Evolutionary conservation across 2,113 vertebrate genomes (phyloP).

Genomic region (Oryzias woworae): DNA sequence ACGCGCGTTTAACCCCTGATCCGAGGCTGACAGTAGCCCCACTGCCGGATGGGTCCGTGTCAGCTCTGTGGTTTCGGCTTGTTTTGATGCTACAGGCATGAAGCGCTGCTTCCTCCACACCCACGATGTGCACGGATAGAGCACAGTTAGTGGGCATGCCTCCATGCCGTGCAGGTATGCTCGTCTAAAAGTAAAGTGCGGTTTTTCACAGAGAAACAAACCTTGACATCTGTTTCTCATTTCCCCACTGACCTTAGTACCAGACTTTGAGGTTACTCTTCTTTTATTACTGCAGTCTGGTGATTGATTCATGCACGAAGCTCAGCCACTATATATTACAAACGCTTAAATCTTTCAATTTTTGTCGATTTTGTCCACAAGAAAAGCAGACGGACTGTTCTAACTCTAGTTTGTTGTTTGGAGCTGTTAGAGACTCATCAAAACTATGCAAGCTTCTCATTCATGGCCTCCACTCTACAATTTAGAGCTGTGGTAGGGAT

Average conservation of each 20-base stretch:
- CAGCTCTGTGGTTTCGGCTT: slow-evolving; percentile 22
- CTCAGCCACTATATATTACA: not conserved
- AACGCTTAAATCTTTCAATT: not conserved
- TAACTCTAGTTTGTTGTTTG: slow-evolving; percentile 24
- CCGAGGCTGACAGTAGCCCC: slow-evolving; percentile 10
- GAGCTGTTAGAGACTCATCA: slow-evolving; percentile 12
- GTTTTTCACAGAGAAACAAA: slow-evolving; percentile 31
- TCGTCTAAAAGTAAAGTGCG: slow-evolving; percentile 10
- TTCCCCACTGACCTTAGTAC: slow-evolving; percentile 5
- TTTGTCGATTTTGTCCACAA: not conserved
- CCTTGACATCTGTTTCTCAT: slow-evolving; percentile 13
- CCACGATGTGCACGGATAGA: not conserved
- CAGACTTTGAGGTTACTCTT: not conserved
- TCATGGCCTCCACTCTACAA: slow-evolving; percentile 20
- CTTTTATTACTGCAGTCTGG: slow-evolving; percentile 10
- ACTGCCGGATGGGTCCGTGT: slow-evolving; percentile 8
- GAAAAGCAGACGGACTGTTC: slow-evolving; percentile 17
- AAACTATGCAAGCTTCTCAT: slow-evolving; percentile 13
- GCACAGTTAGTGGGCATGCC: not conserved
- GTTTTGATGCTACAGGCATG: slow-evolving; percentile 21
- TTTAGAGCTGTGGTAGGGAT: slow-evolving; percentile 15
- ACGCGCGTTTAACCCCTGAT: not conserved
- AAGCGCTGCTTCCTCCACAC: not conserved
- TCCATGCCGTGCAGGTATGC: slow-evolving; percentile 5
- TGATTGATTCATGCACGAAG: not conserved